Conservation (phyloP, 2,113 vertebrate genomes). For the Urocolius indicus region DNA sequence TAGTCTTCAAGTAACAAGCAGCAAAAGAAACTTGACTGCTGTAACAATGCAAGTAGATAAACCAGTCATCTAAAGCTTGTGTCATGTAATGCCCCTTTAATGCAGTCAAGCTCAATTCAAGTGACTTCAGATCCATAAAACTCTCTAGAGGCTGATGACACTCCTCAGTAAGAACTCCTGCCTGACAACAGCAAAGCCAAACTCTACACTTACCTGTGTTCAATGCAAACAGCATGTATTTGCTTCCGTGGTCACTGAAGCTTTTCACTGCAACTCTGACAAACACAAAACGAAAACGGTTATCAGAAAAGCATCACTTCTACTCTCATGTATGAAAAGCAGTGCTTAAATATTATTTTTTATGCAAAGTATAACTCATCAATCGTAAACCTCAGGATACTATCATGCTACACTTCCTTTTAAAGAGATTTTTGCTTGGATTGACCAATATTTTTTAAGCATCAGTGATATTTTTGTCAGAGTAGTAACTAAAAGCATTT, state of each 20-base stretch:
- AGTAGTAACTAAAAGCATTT: background rate
- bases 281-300: background rate
- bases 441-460: too few relatives aligned
- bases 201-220: background rate
- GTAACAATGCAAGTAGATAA: conserved; percentile 76
- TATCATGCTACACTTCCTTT: background rate
- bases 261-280: background rate
- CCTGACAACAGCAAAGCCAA: conserved; percentile 56
- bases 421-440: background rate
- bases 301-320: background rate
- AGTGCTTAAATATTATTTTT: background rate
- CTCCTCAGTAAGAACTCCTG: conserved; percentile 66
- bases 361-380: background rate
- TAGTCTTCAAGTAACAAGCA: conserved; percentile 44
- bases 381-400: background rate
- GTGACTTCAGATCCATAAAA: conserved; percentile 77
- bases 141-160: conserved; percentile 81
- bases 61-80: conserved; percentile 74
- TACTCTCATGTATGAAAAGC: background rate
- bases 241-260: background rate
- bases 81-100: conserved; percentile 80
- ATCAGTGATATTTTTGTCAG: background rate
- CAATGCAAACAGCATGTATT: background rate
- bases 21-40: conserved; percentile 45
- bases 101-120: conserved; percentile 77